Percentiles rank a stretch among this genome's conserved stretches.
phyloP scores from a whole-genome alignment of 2,888 invertebrate genomes.

The Agonopterix alstromeriana region DNA sequence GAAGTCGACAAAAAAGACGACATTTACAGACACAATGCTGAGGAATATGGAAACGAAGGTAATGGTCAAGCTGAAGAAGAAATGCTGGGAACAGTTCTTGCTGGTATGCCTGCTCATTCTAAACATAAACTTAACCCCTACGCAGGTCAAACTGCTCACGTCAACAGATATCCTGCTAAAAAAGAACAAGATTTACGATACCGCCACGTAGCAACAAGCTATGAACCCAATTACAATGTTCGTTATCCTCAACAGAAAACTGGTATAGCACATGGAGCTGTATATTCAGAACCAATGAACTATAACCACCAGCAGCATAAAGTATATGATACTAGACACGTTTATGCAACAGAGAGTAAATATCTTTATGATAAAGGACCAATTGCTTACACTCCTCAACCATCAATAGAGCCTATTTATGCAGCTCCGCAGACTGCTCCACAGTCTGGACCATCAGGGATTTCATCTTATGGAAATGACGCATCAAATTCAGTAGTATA shows the following conservation, averaged over 20 bases:
- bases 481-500: conserved; percentile 58
- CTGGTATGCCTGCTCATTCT: conserved; percentile 79
- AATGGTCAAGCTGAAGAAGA: conserved; percentile 87
- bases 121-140: conserved; percentile 66
- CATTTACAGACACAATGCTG: conserved; percentile 80
- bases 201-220: conserved; percentile 54
- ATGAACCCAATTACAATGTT: conserved; percentile 56
- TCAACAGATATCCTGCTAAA: conserved; percentile 54
- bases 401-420: conserved; percentile 62
- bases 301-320: conserved; percentile 30
- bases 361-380: conserved; percentile 48
- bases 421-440: conserved; percentile 60
- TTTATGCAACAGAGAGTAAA: conserved; percentile 57
- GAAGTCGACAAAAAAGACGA: conserved; percentile 80
- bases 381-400: conserved; percentile 46
- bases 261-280: conserved; percentile 65
- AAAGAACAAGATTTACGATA: conserved; percentile 68
- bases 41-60: conserved; percentile 80
- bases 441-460: conserved; percentile 49
- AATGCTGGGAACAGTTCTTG: conserved; percentile 84
- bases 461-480: conserved; percentile 53
- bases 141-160: conserved; percentile 56
- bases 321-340: conserved; percentile 56
- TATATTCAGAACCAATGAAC: conserved; percentile 56
- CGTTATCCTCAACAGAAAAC: conserved; percentile 69